Evolutionary conservation across 2,888 invertebrate genomes (phyloP).

Genomic region (Cryptocephalus moraei): DNA sequence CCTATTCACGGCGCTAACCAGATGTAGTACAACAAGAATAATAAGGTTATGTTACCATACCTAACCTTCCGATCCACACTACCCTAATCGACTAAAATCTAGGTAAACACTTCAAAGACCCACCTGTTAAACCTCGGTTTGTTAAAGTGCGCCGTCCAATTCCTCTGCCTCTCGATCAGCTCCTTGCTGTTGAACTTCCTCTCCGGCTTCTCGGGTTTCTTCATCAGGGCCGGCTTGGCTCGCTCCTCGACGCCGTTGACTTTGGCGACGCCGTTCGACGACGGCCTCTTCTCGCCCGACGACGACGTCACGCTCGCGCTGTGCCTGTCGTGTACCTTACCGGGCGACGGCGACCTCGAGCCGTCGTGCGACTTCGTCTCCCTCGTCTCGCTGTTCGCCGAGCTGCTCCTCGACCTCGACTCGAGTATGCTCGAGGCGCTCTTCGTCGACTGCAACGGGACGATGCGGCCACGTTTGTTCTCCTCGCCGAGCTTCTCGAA

Average conservation of each 20-base stretch:
- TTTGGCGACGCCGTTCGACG: conserved; percentile 6
- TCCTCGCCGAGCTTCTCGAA: conserved; percentile 83
- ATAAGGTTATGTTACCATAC: no score
- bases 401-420: conserved; percentile 53
- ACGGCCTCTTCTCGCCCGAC: conserved; percentile 30
- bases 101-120: no score
- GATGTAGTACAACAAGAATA: no score
- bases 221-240: conserved; percentile 26
- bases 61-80: no score
- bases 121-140: conserved; percentile 39
- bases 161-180: conserved; percentile 80
- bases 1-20: no score
- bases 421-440: conserved; percentile 43
- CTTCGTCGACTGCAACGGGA: conserved; percentile 34
- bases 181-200: conserved; percentile 74
- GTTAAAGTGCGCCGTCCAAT: conserved; percentile 86
- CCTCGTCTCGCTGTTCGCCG: conserved; percentile 48
- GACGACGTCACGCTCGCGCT: conserved; percentile 43
- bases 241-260: conserved; percentile 22
- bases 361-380: conserved; percentile 25
- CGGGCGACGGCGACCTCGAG: conserved; percentile 40
- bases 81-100: no score
- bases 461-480: conserved; percentile 36
- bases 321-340: conserved; percentile 42
- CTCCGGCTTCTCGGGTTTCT: conserved; percentile 75